These are phyloP conservation scores for Panzeria rudis DNA, from an alignment of 2,888 invertebrate species.

Conservation along the genomic window DNA sequence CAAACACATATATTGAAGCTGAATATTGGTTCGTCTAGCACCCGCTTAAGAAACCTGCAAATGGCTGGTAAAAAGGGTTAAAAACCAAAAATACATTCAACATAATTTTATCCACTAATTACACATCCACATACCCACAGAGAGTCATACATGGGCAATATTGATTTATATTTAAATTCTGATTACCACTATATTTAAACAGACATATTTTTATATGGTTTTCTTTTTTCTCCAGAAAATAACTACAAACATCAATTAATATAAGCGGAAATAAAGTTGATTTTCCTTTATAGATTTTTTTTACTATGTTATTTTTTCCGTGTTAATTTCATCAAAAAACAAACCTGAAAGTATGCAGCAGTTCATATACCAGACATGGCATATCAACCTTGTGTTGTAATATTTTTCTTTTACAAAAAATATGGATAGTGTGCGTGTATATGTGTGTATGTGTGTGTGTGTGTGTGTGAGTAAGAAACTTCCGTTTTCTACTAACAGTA, in stretches of 20 bases:
- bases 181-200: slow-evolving; percentile 44
- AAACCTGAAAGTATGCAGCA: slow-evolving; percentile 5
- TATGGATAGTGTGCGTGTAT: background rate
- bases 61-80: no score
- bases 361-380: slow-evolving; percentile 29
- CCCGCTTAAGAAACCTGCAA: no score
- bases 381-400: background rate
- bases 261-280: slow-evolving; percentile 64
- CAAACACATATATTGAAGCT: no score
- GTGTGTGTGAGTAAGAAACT: slow-evolving; percentile 10
- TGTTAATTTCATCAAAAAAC: slow-evolving; percentile 26
- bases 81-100: no score
- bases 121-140: no score
- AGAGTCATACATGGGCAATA: background rate
- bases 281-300: slow-evolving; percentile 44
- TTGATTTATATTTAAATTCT: slow-evolving; percentile 58
- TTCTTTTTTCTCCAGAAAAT: slow-evolving; percentile 7
- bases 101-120: no score
- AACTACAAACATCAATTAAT: slow-evolving; percentile 68
- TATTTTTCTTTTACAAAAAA: slow-evolving; percentile 11
- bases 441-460: background rate
- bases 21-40: no score
- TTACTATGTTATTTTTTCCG: slow-evolving; percentile 20
- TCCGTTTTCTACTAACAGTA: slow-evolving; percentile 27
- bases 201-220: slow-evolving; percentile 17